phyloP scores from a whole-genome alignment of 2,797 vertebrate genomes.

The Bryconaethiops microstoma region DNA sequence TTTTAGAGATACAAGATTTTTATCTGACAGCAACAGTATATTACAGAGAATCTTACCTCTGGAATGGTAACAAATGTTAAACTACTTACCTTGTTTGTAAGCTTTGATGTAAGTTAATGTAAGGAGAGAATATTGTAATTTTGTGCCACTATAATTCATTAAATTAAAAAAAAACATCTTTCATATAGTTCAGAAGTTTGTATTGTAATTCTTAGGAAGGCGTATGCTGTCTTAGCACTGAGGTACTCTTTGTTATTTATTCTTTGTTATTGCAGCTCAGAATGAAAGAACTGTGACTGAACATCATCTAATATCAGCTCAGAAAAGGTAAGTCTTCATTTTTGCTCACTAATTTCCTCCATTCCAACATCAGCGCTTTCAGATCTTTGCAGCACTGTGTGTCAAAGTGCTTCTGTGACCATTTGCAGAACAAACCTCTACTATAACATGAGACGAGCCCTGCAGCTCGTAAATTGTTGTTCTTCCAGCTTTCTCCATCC shows the following conservation, averaged over 20 bases:
- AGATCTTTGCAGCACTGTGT: background rate
- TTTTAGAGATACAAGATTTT: too few relatives aligned
- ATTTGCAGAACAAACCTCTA: background rate
- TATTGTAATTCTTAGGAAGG: background rate
- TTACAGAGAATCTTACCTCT: too few relatives aligned
- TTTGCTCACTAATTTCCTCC: background rate
- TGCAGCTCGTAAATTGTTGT: background rate
- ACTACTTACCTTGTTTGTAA: too few relatives aligned
- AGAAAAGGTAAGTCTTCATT: slow-evolving; percentile 81
- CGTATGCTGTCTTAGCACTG: background rate
- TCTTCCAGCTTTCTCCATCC: background rate
- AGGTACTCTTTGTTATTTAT: slow-evolving; percentile 60
- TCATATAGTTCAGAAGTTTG: too few relatives aligned
- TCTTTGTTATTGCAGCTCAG: slow-evolving; percentile 80
- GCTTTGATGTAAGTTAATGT: too few relatives aligned
- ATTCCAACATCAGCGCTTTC: background rate
- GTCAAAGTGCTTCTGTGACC: background rate
- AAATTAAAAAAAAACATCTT: too few relatives aligned
- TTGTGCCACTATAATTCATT: too few relatives aligned
- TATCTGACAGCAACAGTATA: too few relatives aligned
- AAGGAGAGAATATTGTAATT: too few relatives aligned
- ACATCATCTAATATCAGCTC: slow-evolving; percentile 79
- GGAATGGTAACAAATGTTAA: too few relatives aligned
- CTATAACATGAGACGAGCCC: background rate
- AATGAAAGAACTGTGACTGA: slow-evolving; percentile 84